phyloP scores from a whole-genome alignment of 2,888 invertebrate species.

The Chorisops tibialis region DNA sequence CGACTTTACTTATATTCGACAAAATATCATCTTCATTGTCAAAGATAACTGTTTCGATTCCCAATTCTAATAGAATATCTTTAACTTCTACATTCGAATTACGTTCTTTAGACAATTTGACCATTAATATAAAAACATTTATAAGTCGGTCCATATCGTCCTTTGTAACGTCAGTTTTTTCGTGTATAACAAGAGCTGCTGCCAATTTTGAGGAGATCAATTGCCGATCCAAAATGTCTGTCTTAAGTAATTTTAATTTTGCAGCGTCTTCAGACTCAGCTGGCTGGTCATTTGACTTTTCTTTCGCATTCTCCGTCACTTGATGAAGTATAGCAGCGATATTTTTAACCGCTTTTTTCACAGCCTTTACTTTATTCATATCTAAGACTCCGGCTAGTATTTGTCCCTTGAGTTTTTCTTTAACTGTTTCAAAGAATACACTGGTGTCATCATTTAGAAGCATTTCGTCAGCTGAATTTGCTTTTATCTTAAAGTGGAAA shows the following conservation, averaged over 20 bases:
- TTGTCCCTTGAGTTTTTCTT: conserved; percentile 80
- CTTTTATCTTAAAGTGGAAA: conserved; percentile 45
- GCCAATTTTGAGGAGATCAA: conserved; percentile 80
- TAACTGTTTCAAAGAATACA: conserved; percentile 78
- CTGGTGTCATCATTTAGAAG: conserved; percentile 69
- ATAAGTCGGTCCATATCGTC: conserved; percentile 75
- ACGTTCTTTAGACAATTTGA: conserved; percentile 57
- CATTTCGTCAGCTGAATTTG: conserved; percentile 73
- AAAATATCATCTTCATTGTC: conserved; percentile 11
- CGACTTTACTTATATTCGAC: conserved; percentile 17
- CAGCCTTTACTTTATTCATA: conserved; percentile 63
- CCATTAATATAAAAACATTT: conserved; percentile 73
- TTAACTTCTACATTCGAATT: conserved; percentile 26
- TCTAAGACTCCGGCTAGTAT: conserved; percentile 66
- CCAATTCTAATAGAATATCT: conserved; percentile 39
- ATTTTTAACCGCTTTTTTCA: conserved; percentile 71
- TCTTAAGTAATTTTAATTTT: conserved; percentile 49
- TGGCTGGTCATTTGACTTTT: conserved; percentile 39
- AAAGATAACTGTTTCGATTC: conserved; percentile 31
- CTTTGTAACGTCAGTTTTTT: conserved; percentile 75
- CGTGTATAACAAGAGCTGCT: conserved; percentile 72
- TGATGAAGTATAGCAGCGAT: conserved; percentile 71
- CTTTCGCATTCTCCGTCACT: conserved; percentile 54
- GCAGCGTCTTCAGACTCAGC: conserved; percentile 41
- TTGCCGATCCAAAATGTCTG: conserved; percentile 72